phyloP scores from a whole-genome alignment of 1,140 invertebrate species.

The Drosophila pachea region DNA sequence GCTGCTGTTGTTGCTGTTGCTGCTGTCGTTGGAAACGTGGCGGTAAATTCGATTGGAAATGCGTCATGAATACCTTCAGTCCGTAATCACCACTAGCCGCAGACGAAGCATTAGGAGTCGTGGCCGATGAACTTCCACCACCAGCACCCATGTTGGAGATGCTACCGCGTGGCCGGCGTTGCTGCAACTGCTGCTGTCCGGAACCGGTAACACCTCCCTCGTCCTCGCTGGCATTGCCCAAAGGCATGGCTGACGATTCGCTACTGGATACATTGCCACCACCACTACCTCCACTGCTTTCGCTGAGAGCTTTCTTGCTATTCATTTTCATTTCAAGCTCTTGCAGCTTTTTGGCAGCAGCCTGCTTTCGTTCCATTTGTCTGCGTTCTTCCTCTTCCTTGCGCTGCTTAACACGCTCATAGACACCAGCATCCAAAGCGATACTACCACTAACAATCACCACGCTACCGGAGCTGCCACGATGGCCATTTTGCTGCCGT shows the following conservation, averaged over 20 bases:
- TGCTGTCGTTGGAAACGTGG: conserved; percentile 91
- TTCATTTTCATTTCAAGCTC: conserved; percentile 83
- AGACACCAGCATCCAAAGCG: conserved; percentile 72
- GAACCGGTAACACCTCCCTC: conserved; percentile 24
- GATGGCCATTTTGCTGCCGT: conserved; percentile 77
- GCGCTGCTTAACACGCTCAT: conserved; percentile 84
- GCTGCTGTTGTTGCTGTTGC: conserved; percentile 72
- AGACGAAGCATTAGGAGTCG: conserved; percentile 9
- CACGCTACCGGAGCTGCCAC: conserved; percentile 61
- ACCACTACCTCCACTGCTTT: conserved; percentile 46
- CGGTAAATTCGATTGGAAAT: conserved; percentile 89
- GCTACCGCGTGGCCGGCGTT: conserved; percentile 59
- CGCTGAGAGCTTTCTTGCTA: conserved; percentile 79
- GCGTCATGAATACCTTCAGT: conserved; percentile 82
- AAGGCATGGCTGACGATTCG: conserved; percentile 25
- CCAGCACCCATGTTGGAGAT: conserved; percentile 54
- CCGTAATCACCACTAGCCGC: conserved; percentile 47
- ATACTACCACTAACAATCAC: conserved; percentile 51
- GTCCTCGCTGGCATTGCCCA: conserved; percentile 57
- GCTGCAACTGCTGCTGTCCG: conserved; percentile 26
- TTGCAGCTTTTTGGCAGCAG: conserved; percentile 84
- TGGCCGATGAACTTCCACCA: conserved; percentile 26
- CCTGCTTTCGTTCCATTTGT: conserved; percentile 82
- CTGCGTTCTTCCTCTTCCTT: conserved; percentile 87
- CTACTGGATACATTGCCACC: background rate